phyloP scores from a whole-genome alignment of 2,888 invertebrate species.

The Andrena chrysosceles region DNA sequence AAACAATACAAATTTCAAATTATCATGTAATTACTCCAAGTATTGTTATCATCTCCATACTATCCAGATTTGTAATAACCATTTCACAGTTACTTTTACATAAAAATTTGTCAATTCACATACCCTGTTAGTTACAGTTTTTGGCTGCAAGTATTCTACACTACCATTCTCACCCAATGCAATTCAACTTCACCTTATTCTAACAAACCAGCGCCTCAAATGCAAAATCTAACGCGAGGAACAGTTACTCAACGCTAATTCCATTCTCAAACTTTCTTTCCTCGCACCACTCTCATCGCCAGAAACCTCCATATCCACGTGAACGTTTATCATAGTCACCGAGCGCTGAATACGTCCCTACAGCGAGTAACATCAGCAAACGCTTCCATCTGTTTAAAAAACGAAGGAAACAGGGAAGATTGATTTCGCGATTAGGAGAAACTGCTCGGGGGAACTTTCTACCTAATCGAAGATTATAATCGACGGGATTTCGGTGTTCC shows the following conservation, averaged over 20 bases:
- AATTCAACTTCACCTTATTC: no score
- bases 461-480: slow-evolving; percentile 24
- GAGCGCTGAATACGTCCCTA: not conserved
- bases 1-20: not conserved
- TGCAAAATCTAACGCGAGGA: no score
- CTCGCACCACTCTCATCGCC: not conserved
- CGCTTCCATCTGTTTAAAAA: not conserved
- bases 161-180: no score
- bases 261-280: not conserved
- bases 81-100: no score
- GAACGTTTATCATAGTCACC: not conserved
- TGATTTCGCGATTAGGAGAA: slow-evolving; percentile 27
- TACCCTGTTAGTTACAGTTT: no score
- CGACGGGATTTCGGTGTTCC: slow-evolving; percentile 20
- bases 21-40: not conserved
- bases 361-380: not conserved
- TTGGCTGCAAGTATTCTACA: no score
- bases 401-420: slow-evolving; percentile 1
- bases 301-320: not conserved
- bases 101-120: no score
- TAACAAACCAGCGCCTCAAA: no score
- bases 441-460: slow-evolving; percentile 30
- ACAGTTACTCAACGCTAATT: no score
- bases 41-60: no score
- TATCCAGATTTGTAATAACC: no score